Percentiles rank a stretch among this genome's conserved stretches.
Conservation (phyloP, 2,113 vertebrate species). For the Trichomycterus rosablanca region DNA sequence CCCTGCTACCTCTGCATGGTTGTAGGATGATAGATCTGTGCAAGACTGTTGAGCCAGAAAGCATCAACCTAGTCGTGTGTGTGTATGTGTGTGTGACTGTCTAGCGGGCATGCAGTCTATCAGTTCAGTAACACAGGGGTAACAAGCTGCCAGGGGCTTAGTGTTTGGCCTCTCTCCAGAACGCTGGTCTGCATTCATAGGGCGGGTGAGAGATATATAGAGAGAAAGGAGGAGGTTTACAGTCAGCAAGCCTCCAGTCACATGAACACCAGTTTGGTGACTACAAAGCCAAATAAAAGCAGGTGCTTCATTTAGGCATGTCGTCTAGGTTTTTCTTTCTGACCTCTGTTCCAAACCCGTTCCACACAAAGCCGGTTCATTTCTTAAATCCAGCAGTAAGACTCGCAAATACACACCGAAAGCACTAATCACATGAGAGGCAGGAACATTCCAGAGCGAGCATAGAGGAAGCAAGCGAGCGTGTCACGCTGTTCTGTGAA, state of each 20-base stretch:
- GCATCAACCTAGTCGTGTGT: neutral
- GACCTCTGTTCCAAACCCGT: constrained; percentile 57
- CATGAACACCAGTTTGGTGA: constrained; percentile 7
- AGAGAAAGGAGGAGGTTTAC: constrained; percentile 30
- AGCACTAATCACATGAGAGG: constrained; percentile 32
- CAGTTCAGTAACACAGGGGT: constrained; percentile 42
- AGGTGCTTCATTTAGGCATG: constrained; percentile 12
- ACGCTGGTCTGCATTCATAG: constrained; percentile 30
- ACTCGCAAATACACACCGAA: constrained; percentile 11
- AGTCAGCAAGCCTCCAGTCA: constrained; percentile 56
- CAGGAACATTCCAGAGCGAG: too few relatives aligned
- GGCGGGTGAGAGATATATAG: constrained; percentile 1
- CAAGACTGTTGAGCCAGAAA: too few relatives aligned
- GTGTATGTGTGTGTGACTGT: constrained; percentile 5
- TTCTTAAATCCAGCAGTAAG: constrained; percentile 54
- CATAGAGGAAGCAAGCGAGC: too few relatives aligned
- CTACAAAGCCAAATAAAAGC: constrained; percentile 13
- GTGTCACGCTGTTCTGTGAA: too few relatives aligned
- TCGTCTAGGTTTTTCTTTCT: neutral
- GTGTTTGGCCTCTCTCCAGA: constrained; percentile 38
- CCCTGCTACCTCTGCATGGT: too few relatives aligned
- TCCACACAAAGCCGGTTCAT: constrained; percentile 64
- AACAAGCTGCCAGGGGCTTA: constrained; percentile 47
- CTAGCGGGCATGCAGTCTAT: constrained; percentile 30
- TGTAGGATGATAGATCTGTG: too few relatives aligned